Evolutionary conservation across 2,797 vertebrate species (phyloP), one percentile per base, ranked within the genome.

Genomic region (Botia almorhae): DNA sequence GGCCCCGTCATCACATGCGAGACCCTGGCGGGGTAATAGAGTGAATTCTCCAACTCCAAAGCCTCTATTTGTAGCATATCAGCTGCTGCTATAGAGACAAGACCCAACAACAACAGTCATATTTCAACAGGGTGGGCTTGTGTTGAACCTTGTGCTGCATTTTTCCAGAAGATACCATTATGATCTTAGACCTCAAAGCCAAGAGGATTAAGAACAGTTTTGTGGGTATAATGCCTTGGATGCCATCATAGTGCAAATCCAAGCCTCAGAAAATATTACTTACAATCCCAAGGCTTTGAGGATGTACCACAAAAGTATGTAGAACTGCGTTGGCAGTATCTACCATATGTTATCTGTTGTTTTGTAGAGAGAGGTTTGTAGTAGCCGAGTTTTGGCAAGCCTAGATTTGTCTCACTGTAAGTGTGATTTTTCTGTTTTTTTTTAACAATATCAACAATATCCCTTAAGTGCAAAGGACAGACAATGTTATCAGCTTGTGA

Each of bases 1-100:
- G 26, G 43, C 60, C 48, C 21, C n/a, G 4, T 33, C 70, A 85
- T 65, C 79, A 85, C 83, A 81, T 74, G 85, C 78, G 81, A 83
- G 33, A 69, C 63, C 26, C 76, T 26, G 26, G 16, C 65, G 39
- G 39, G 76, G 85, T 74, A 80, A 77, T 80, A 77, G 23, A 85
- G 82, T 83, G 78, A 56, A 80, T 82, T 58, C 64, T 84, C 77
- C 80, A 76, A 85, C 74, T 81, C 64, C 67, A 61, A 81, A 63
- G 23, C 69, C 48, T 58, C 80, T 70, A 50, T 78, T 83, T 84
- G 73, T 63, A 87, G 85, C 81, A 87, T 83, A 89, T 85, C 83
- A 84, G 48, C 72, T 76, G 82, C 86, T 53, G 39, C 82, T 65
- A 65, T 63, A 67, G 43, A 81, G 65, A 61, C 82, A 65, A 85